These are phyloP conservation scores for Sardinella longiceps DNA, from an alignment of 2,797 vertebrate species.

Conservation along the genomic window DNA sequence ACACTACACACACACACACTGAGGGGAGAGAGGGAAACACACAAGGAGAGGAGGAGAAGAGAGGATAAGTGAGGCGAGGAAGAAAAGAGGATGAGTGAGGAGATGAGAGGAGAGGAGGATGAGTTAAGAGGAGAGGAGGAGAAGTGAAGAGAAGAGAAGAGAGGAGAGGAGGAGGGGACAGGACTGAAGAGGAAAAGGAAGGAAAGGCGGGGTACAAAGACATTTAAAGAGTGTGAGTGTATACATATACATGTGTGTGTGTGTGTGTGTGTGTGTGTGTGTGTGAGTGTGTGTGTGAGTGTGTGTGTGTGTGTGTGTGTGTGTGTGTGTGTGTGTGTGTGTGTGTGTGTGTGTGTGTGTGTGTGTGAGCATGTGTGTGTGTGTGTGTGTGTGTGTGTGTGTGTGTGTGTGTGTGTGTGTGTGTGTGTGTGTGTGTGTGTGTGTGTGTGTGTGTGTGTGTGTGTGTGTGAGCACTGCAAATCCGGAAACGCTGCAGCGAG, in stretches of 20 bases:
- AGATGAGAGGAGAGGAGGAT: background rate
- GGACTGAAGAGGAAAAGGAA: constrained; percentile 28
- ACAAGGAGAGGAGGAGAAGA: background rate
- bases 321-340: background rate
- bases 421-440: background rate
- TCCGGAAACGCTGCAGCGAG: constrained; percentile 61
- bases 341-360: constrained; percentile 36
- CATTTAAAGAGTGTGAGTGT: background rate
- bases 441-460: constrained; percentile 46
- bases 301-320: background rate
- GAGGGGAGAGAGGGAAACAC: background rate
- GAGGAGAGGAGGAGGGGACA: background rate
- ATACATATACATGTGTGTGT: background rate
- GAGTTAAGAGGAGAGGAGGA: no score
- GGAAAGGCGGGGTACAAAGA: constrained; percentile 31
- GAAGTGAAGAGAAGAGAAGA: no score
- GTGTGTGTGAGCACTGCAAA: constrained; percentile 62
- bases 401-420: background rate
- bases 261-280: background rate
- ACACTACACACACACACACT: no score
- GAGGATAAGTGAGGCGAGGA: background rate
- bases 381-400: background rate
- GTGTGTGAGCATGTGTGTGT: background rate
- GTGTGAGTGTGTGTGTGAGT: background rate
- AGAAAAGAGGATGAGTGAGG: background rate